phyloP scores from a whole-genome alignment of 2,888 invertebrate genomes.

The Ypsolopha scabrella region DNA sequence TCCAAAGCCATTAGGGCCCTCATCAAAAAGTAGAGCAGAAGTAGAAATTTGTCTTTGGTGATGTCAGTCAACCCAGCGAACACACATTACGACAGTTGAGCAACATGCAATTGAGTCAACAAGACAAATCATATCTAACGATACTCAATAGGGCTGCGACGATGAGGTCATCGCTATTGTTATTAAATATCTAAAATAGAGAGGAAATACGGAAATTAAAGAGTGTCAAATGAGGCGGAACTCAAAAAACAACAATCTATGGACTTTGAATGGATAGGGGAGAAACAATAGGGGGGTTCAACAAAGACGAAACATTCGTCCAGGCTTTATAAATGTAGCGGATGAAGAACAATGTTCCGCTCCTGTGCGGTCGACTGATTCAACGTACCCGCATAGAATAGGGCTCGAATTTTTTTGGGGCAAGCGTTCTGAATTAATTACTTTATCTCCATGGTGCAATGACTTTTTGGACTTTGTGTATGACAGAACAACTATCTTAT shows the following conservation, averaged over 20 bases:
- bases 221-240: slow-evolving; percentile 12
- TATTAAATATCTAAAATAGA: too few relatives aligned
- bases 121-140: slow-evolving; percentile 49
- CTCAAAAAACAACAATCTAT: background rate
- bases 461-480: too few relatives aligned
- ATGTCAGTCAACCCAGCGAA: slow-evolving; percentile 37
- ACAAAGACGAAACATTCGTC: slow-evolving; percentile 43
- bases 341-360: slow-evolving; percentile 44
- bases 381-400: slow-evolving; percentile 35
- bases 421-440: too few relatives aligned
- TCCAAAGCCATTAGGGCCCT: too few relatives aligned
- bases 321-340: slow-evolving; percentile 39
- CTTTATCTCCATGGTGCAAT: too few relatives aligned
- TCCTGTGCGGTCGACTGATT: slow-evolving; percentile 54
- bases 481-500: too few relatives aligned
- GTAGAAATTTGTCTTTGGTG: background rate
- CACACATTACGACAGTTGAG: slow-evolving; percentile 40
- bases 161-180: too few relatives aligned
- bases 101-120: slow-evolving; percentile 60
- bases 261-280: slow-evolving; percentile 18
- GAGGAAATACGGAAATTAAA: too few relatives aligned
- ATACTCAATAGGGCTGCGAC: slow-evolving; percentile 9
- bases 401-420: too few relatives aligned
- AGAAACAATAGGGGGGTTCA: slow-evolving; percentile 48
- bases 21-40: too few relatives aligned